Base-by-base conservation (phyloP, 2,888 invertebrate genomes). In the Epinotia ramella region DNA sequence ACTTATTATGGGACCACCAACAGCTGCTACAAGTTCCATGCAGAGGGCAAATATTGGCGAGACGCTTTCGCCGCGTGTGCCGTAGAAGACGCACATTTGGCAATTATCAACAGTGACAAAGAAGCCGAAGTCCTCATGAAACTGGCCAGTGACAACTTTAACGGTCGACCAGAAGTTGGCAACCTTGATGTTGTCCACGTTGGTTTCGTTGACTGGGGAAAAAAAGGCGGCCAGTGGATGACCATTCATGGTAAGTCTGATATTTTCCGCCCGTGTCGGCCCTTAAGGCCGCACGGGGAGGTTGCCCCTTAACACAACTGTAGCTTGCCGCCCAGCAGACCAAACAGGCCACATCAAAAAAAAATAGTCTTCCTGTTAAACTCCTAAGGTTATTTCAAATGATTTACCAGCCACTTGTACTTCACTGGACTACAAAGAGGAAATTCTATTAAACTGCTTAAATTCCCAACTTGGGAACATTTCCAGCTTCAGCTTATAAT, bases 1-100 rank as follows among this genome's bases (percentile, higher is more conserved):
- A 40, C 9, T 62, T 7, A 40, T 33, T 7, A 62, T 18, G 24
- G 24, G 18, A 62, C 62, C 1, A 40, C 62, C n/a, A 40, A n/a
- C 3, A 62, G 62, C 40, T 62, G 62, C 33, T 62, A 62, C 40
- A 62, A 62, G 40, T 62, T 62, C 40, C 40, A 62, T n/a, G n/a
- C 33, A 3, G 62, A 62, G 40, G 33, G 0, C 9, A 40, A 62
- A 40, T 62, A 62, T 40, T 62, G 62, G 62, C n/a, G n/a, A 7
- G 62, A 62, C n/a, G 62, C 62, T 33, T 62, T 33, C 18, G 40
- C 33, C 11, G 33, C 62, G n/a, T 62, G 62, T 18, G n/a, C n/a
- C 9, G 3, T 18, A 16, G 62, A 62, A 18, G n/a, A 62, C n/a
- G 62, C 62, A 33, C 62, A 62, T 18, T 40, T 62, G 7, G 40